Conservation (phyloP, 2,113 vertebrate genomes). For the Forbesichthys papilliferus region DNA sequence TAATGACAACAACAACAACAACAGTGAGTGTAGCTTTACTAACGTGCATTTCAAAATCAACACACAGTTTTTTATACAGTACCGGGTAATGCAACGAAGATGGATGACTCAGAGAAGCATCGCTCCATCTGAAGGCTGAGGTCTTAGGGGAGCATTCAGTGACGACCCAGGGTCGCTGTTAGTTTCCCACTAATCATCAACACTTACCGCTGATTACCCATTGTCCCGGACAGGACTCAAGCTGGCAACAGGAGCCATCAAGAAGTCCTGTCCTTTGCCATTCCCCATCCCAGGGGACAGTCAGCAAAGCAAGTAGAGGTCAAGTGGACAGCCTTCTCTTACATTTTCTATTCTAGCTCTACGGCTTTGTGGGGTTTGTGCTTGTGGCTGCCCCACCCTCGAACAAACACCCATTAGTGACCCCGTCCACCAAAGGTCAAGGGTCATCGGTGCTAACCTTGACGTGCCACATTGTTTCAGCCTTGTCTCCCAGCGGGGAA, state of each 20-base stretch:
- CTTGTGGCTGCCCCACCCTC: not conserved
- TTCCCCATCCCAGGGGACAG: slow-evolving; percentile 24
- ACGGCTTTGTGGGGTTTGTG: slow-evolving; percentile 5
- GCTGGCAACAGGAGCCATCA: slow-evolving; percentile 52
- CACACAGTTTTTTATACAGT: not conserved
- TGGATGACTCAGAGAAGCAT: not conserved
- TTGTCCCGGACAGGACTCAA: slow-evolving; percentile 58
- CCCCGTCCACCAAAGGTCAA: slow-evolving; percentile 20
- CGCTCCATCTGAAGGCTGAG: slow-evolving; percentile 23
- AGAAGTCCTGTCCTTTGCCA: slow-evolving; percentile 34
- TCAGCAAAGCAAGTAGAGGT: slow-evolving; percentile 46
- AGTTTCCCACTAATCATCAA: slow-evolving; percentile 58
- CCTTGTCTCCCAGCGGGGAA: too few species aligned
- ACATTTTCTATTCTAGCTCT: not conserved
- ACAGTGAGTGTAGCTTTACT: not conserved
- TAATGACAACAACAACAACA: not conserved
- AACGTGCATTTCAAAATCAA: not conserved
- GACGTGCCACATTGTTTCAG: slow-evolving; percentile 18
- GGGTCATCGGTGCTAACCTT: slow-evolving; percentile 11
- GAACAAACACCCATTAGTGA: not conserved
- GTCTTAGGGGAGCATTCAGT: slow-evolving; percentile 11
- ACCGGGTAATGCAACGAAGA: not conserved
- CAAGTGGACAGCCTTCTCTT: slow-evolving; percentile 49
- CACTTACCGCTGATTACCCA: slow-evolving; percentile 63
- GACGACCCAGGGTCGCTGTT: slow-evolving; percentile 26